These are phyloP conservation scores for Nyctalus aviator DNA, from an alignment of 2,797 vertebrate genomes.

Conservation along the genomic window DNA sequence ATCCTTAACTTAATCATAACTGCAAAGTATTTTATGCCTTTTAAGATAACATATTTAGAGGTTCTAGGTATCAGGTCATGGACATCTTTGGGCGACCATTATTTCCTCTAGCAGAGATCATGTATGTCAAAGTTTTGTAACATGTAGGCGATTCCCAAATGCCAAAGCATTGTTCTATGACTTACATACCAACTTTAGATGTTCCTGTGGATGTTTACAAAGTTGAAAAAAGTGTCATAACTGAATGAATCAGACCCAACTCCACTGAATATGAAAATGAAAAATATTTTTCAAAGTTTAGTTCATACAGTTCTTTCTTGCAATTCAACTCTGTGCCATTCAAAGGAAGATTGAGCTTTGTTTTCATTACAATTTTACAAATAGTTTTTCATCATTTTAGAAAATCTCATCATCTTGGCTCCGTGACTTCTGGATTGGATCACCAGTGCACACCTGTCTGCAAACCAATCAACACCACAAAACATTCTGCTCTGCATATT, in stretches of 20 bases:
- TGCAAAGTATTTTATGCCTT: background rate
- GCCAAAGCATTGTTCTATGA: background rate
- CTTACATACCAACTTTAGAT: background rate
- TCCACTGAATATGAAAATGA: background rate
- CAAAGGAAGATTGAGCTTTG: background rate
- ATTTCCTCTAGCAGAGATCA: background rate
- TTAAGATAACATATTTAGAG: background rate
- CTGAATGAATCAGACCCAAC: background rate
- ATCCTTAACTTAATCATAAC: too few species aligned
- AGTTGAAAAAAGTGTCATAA: background rate
- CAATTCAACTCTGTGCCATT: background rate
- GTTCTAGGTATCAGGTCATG: background rate
- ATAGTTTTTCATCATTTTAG: background rate
- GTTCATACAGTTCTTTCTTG: background rate
- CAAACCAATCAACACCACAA: background rate
- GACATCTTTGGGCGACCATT: background rate
- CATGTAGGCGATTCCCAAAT: background rate
- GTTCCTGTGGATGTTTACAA: background rate
- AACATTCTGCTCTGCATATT: background rate
- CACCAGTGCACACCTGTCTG: background rate
- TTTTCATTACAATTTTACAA: background rate
- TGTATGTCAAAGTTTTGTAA: background rate
- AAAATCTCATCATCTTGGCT: background rate
- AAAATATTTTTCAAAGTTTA: conserved; percentile 4
- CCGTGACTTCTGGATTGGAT: background rate